Evolutionary conservation across 53 echinoderm and acorn worm species (phyloP), one percentile per base, ranked within the genome.

Genomic region (Echinarachnius parma): DNA sequence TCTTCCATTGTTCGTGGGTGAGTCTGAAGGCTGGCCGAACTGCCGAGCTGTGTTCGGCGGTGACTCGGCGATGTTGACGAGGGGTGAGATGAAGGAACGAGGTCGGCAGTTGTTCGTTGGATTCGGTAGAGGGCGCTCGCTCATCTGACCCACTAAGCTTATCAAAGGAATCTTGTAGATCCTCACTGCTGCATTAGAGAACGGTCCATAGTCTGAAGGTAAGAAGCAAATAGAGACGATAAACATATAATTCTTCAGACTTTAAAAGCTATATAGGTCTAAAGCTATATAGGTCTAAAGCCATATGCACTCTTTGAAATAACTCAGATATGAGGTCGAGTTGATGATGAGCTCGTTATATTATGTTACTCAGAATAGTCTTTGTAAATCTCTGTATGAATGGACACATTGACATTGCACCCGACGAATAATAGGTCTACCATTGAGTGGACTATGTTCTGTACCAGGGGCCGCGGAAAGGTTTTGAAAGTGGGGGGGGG

Each of bases 131-230:
- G 87, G 63, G 39, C 96, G 59, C 30, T 96, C 96, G 1, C 87
- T 81, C 91, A 96, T 87, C 44, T 96, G 96, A 9, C 96, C 96
- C 3, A 96, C 91, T 3, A 96, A 65, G 37, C 96, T 90, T 50
- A 87, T 87, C 21, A 96, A 62, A 11, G 96, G 87, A 46, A 96
- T 96, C 80, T 91, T 91, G 68, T 75, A 87, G 24, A 96, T 91
- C 27, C 87, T 62, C 3, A 88, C 76, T 3, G 85, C 80, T 15
- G 91, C 63, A 45, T 85, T 76, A 31, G 85, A 72, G 49, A 78
- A 50, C 8, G 74, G 74, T 37, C 74, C 74, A 19, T 35, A 72
- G 0, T 55, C 80, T 70, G 47, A 31, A 31, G 15, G 10, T n/a
- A 26, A 26, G 5, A 64, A 36, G 26, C 4, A 36, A 46, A 60